phyloP scores from a whole-genome alignment of 2,113 vertebrate genomes.

The Elachura formosa region DNA sequence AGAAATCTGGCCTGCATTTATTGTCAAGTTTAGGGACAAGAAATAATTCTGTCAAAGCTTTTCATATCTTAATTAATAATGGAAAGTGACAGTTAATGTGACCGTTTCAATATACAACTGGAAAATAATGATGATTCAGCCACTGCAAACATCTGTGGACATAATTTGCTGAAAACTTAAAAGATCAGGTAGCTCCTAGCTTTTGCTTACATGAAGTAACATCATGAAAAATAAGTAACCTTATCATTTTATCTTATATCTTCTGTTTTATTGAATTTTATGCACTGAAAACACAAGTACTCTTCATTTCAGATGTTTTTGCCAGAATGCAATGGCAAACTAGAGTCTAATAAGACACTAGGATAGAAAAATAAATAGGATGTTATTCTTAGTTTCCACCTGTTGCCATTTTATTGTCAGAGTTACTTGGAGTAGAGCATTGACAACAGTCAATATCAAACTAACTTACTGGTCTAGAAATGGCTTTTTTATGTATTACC shows the following conservation, averaged over 20 bases:
- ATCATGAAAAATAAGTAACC: neutral
- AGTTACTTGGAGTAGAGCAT: neutral
- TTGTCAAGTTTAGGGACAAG: neutral
- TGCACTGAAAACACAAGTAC: neutral
- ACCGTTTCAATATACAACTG: neutral
- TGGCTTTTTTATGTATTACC: neutral
- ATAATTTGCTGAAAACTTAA: neutral
- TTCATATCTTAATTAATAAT: conserved; percentile 53
- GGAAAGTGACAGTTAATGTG: neutral
- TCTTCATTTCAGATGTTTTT: neutral
- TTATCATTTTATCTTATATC: neutral
- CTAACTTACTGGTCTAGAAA: neutral
- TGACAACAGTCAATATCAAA: neutral
- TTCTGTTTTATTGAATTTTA: neutral
- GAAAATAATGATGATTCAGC: neutral
- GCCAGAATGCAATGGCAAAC: neutral
- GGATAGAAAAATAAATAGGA: neutral
- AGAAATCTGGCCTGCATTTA: neutral
- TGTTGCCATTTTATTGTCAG: neutral
- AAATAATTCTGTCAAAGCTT: neutral
- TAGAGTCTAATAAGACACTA: neutral
- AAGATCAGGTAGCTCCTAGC: neutral
- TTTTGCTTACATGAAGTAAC: neutral
- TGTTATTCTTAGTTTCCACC: neutral
- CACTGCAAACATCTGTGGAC: neutral